Percentiles rank a stretch among this genome's conserved stretches.
Evolutionary conservation across 2,797 vertebrate genomes (phyloP).

Genomic region (Crypturellus tataupa): DNA sequence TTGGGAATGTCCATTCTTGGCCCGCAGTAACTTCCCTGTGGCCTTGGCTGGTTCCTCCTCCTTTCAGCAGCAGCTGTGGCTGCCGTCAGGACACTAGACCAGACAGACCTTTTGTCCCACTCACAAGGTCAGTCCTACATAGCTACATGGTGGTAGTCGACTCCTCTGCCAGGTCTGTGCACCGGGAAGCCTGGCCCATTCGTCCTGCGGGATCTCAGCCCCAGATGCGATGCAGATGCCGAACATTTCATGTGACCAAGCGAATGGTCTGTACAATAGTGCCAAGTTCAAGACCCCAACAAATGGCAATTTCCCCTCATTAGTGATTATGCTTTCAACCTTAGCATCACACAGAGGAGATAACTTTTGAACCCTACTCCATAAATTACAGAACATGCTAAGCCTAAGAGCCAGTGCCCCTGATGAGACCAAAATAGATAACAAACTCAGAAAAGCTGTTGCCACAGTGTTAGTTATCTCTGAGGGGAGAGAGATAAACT

Average conservation of each 20-base stretch:
- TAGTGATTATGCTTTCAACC: constrained; percentile 40
- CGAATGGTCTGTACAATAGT: background rate
- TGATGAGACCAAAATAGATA: constrained; percentile 26
- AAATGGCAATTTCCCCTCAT: constrained; percentile 39
- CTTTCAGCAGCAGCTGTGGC: background rate
- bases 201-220: background rate
- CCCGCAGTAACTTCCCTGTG: background rate
- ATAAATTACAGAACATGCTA: background rate
- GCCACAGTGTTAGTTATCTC: constrained; percentile 32
- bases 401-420: constrained; percentile 27
- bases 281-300: constrained; percentile 7
- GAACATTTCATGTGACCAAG: background rate
- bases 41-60: background rate
- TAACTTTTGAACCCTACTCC: constrained; percentile 51
- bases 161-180: too few relatives aligned
- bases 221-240: background rate
- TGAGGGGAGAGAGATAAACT: constrained; percentile 56
- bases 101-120: background rate
- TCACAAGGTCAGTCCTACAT: background rate
- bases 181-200: background rate
- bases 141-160: background rate
- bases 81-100: background rate
- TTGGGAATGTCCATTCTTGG: background rate
- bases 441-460: constrained; percentile 49
- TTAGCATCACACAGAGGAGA: background rate